phyloP scores from a whole-genome alignment of 1,140 invertebrate genomes.

The Leguminivora glycinivorella region DNA sequence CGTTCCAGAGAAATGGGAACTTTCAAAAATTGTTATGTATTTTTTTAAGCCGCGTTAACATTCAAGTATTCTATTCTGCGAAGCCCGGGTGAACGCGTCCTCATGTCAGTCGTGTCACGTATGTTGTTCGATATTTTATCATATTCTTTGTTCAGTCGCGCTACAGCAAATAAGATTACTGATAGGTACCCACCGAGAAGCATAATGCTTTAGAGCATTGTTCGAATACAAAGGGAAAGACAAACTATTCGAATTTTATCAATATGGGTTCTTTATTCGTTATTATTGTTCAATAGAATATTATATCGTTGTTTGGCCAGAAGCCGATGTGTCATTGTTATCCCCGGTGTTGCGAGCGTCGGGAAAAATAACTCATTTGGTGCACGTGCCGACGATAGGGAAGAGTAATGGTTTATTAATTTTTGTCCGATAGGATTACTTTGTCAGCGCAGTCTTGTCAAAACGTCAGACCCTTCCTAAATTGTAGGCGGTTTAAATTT shows the following conservation, averaged over 20 bases:
- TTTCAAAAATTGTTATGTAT: neutral
- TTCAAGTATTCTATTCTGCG: neutral
- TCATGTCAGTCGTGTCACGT: neutral
- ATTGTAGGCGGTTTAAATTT: constrained; percentile 10
- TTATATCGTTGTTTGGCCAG: neutral
- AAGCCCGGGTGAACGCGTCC: neutral
- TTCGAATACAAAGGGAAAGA: constrained; percentile 23
- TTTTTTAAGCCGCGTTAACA: neutral
- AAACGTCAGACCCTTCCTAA: constrained; percentile 25
- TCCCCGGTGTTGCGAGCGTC: constrained; percentile 32
- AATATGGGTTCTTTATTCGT: constrained; percentile 21
- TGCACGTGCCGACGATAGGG: constrained; percentile 34
- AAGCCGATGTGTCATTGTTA: constrained; percentile 2
- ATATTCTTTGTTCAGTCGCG: constrained; percentile 6
- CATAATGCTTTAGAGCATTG: neutral
- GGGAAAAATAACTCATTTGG: constrained; percentile 42
- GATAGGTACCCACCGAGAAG: neutral
- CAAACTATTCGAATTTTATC: constrained; percentile 31
- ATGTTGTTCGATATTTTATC: neutral
- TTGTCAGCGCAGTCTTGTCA: constrained; percentile 25
- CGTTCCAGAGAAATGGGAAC: too few species aligned
- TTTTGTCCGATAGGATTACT: constrained; percentile 27
- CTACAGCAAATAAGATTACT: constrained; percentile 1
- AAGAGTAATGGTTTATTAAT: constrained; percentile 26
- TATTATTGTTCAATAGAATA: neutral